Evolutionary conservation across 2,113 vertebrate species (phyloP).

Genomic region (Leuciscus idus): DNA sequence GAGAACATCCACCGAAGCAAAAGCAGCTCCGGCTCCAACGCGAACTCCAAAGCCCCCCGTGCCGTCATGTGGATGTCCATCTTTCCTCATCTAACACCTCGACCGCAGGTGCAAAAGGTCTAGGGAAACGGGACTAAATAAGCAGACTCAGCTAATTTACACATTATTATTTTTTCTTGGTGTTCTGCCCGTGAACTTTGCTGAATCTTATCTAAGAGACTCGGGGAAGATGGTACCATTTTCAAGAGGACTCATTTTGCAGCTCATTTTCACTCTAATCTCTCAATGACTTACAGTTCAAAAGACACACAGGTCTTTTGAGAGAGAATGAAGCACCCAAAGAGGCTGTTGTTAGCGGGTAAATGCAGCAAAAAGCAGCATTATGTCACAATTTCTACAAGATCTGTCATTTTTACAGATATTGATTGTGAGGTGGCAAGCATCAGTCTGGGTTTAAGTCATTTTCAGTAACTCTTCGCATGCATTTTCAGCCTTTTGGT

Average conservation of each 20-base stretch:
- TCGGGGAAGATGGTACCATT: background rate
- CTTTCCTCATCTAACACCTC: slow-evolving; percentile 13
- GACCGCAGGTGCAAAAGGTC: slow-evolving; percentile 38
- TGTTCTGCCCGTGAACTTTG: background rate
- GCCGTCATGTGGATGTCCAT: slow-evolving; percentile 24
- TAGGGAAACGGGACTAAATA: slow-evolving; percentile 22
- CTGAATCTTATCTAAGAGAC: background rate
- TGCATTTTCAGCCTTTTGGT: background rate
- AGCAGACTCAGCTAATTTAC: background rate
- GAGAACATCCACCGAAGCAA: slow-evolving; percentile 52
- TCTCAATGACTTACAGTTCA: slow-evolving; percentile 9
- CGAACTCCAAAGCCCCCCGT: background rate
- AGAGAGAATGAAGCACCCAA: background rate
- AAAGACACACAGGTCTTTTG: background rate
- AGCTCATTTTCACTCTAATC: slow-evolving; percentile 17
- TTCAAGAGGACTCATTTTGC: background rate
- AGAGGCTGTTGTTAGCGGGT: background rate
- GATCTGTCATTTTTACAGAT: background rate
- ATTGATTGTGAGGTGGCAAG: background rate
- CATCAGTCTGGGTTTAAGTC: background rate
- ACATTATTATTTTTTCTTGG: background rate
- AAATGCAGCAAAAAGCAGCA: background rate
- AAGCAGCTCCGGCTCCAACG: slow-evolving; percentile 30
- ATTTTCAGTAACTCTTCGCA: background rate
- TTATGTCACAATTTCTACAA: background rate